Base-by-base conservation (phyloP, 2,113 vertebrate species). In the Mystacornis crossleyi region DNA sequence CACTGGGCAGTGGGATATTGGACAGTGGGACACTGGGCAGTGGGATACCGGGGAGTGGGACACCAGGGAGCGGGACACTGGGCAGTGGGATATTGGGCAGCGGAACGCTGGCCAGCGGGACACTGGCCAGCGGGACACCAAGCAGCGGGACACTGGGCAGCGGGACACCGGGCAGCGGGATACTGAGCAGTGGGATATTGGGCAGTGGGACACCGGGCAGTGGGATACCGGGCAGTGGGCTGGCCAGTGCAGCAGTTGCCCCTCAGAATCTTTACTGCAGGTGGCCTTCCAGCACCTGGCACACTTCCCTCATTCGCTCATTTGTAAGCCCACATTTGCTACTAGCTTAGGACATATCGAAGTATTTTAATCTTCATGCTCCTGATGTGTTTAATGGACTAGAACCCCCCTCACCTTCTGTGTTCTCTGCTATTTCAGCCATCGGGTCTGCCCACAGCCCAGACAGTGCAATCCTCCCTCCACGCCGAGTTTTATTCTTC, bases 171-270 rank as follows among this genome's bases (percentile, higher is more conserved):
- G 24, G 18, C 18, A 38, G n/a, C 2, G 9, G 18, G 23, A 66
- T 12, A 18, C 1, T 1, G 5, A 20, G 14, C 47, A 61, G 38
- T 1, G 6, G 25, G n/a, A 18, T 19, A 33, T 11, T 1, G 5
- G 42, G 12, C 53, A 67, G 19, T 3, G 12, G 38, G 34, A 33
- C 16, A 48, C 2, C 0, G 11, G 45, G 33, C 58, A 75, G 36
- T 1, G 1, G 24, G 14, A 33, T n/a, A 58, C 5, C 1, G 8
- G 33, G 9, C 64, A 77, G 38, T 7, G 12, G 11, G 8, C 29
- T 25, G 31, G 6, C 10, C 58, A 38, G 31, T 0, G 0, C 5
- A 0, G 2, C 23, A 10, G 5, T 54, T 1, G 0, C 18, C 18
- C 29, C 33, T 34, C 0, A 0, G 19, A 23, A 4, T 19, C 48